Conservation (phyloP, 2,113 vertebrate genomes). For the Pycnonotus jocosus region DNA sequence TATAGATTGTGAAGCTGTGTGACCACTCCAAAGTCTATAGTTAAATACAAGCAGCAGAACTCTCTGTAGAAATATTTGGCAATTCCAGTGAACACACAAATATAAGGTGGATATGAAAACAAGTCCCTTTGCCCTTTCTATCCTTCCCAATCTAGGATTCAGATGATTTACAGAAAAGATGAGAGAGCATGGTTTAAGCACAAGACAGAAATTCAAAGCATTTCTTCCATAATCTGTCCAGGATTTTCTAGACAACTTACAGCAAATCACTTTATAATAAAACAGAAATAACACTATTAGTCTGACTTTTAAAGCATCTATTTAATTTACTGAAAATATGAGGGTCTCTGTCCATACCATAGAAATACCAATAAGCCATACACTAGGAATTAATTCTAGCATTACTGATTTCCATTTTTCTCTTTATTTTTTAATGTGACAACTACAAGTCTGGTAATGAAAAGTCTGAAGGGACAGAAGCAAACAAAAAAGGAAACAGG, state of each 20-base stretch:
- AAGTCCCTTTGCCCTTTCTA: background rate
- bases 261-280: background rate
- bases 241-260: background rate
- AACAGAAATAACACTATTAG: background rate
- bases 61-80: background rate
- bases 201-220: background rate
- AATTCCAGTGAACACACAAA: background rate
- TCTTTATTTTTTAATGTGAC: background rate
- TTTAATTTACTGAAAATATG: background rate
- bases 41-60: background rate
- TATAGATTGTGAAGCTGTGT: background rate
- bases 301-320: accelerated
- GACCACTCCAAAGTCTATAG: background rate
- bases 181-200: background rate
- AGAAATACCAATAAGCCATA: background rate
- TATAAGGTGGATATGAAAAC: background rate
- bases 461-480: background rate
- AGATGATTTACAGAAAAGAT: background rate
- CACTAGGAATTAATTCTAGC: background rate
- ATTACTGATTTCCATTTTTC: background rate
- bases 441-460: background rate
- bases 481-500: background rate
- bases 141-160: background rate
- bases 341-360: background rate
- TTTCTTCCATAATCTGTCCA: background rate